phyloP scores from a whole-genome alignment of 2,113 vertebrate species.

The Grus americana region DNA sequence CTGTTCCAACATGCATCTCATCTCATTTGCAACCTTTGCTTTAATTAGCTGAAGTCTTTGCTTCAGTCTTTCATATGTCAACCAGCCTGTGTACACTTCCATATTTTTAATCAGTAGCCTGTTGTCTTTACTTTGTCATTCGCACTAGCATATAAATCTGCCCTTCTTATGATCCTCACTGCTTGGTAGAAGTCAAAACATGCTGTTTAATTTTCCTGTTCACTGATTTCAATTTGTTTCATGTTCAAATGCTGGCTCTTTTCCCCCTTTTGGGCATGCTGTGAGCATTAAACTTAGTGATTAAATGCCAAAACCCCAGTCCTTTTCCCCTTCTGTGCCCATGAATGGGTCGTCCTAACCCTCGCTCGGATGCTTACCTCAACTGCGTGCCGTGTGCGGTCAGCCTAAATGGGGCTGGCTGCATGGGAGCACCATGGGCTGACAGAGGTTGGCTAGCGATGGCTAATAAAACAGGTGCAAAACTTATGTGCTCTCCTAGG shows the following conservation, averaged over 20 bases:
- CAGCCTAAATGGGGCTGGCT: background rate
- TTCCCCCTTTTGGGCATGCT: constrained; percentile 32
- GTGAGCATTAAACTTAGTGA: constrained; percentile 47
- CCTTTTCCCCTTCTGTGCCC: background rate
- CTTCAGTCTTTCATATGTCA: constrained; percentile 63
- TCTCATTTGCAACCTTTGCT: constrained; percentile 53
- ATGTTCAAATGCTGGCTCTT: constrained; percentile 58
- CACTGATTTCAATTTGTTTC: constrained; percentile 67
- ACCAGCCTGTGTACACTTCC: constrained; percentile 43
- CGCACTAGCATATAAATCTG: constrained; percentile 56
- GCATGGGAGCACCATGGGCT: background rate
- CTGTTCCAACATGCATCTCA: constrained; percentile 55
- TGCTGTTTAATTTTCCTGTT: constrained; percentile 68
- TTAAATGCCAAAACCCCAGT: constrained; percentile 17
- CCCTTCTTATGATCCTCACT: constrained; percentile 64
- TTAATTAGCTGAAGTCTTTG: constrained; percentile 50
- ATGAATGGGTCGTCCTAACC: background rate
- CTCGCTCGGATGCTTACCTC: background rate
- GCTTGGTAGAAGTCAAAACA: constrained; percentile 62
- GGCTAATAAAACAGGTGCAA: constrained; percentile 25
- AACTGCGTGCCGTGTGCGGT: background rate
- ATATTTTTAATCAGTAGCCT: constrained; percentile 65
- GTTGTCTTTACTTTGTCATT: constrained; percentile 69
- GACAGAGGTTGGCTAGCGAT: background rate
- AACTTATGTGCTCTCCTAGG: background rate